These are phyloP conservation scores for Epinotia bilunana DNA, from an alignment of 2,888 invertebrate species.

Conservation along the genomic window DNA sequence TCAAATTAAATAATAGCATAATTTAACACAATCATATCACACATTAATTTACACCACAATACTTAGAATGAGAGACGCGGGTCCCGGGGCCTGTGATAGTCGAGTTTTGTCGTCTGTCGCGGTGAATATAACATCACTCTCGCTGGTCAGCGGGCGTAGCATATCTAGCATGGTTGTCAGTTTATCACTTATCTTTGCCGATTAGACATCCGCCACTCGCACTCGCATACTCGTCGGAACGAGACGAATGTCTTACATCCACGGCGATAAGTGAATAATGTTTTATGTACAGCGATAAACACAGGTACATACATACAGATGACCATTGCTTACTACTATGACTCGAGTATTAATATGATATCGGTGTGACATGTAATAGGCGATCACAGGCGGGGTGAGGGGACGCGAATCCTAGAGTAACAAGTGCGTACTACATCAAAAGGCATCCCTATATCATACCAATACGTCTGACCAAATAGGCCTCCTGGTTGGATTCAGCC, in stretches of 20 bases:
- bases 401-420: background rate
- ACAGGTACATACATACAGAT: background rate
- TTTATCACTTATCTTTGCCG: too few relatives aligned
- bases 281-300: background rate
- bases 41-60: conserved; percentile 9
- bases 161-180: too few relatives aligned
- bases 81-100: background rate
- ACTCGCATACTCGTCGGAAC: too few relatives aligned
- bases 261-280: background rate
- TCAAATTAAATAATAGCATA: conserved; percentile 16
- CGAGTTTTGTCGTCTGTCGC: background rate
- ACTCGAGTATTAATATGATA: background rate
- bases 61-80: conserved; percentile 15
- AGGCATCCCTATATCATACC: background rate
- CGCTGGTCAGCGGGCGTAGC: background rate
- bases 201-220: too few relatives aligned
- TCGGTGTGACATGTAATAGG: too few relatives aligned
- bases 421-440: background rate
- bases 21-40: conserved; percentile 20
- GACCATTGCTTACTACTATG: background rate
- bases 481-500: background rate
- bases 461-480: background rate
- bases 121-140: background rate
- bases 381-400: too few relatives aligned
- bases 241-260: too few relatives aligned